A percentile compares a stretch with the other conserved stretches of the same genome.
Conservation (phyloP, 2,113 vertebrate genomes). For the Pteronura brasiliensis region DNA sequence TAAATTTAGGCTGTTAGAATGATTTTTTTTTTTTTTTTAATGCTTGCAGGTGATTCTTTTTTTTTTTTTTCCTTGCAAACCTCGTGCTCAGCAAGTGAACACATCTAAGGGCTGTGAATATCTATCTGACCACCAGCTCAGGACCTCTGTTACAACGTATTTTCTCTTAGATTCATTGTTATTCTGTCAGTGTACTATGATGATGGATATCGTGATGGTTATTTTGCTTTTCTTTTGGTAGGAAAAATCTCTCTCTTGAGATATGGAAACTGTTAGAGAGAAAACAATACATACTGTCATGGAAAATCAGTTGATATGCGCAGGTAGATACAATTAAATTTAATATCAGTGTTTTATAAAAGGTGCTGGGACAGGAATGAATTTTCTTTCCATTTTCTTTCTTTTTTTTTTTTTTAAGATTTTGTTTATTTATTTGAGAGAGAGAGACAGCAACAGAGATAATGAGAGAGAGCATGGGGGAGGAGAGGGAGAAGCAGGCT, state of each 20-base stretch:
- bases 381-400: background rate
- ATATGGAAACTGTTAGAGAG: background rate
- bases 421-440: too few species aligned
- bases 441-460: too few species aligned
- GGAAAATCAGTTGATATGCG: background rate
- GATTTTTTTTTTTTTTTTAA: background rate
- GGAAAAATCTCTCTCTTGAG: background rate
- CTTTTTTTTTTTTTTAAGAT: too few species aligned
- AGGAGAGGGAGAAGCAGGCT: too few species aligned
- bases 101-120: background rate
- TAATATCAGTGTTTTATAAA: background rate
- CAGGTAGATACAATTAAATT: background rate
- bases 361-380: fast-evolving
- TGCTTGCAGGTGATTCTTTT: background rate
- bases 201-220: background rate
- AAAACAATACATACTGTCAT: background rate
- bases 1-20: background rate
- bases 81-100: too few species aligned
- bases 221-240: background rate
- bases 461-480: too few species aligned
- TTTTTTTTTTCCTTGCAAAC: background rate
- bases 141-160: background rate
- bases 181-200: fast-evolving
- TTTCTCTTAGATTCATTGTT: background rate
- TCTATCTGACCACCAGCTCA: background rate